Evolutionary conservation across 2,888 invertebrate genomes (phyloP), one percentile per base, ranked within the genome.

Genomic region (Leucophora obtusa): DNA sequence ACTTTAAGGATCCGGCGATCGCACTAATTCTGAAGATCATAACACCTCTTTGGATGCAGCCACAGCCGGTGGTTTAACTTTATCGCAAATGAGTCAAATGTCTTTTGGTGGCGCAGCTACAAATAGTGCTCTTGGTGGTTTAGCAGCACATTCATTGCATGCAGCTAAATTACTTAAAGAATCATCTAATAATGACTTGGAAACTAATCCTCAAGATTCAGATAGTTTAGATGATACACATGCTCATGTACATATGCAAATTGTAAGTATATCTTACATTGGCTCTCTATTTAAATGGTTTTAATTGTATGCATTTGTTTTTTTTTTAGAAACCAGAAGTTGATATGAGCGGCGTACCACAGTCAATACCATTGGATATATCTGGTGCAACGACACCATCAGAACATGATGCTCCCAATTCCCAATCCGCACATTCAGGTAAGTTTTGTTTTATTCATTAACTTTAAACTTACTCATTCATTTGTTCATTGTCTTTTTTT

Each of bases 141-240:
- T 87, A 51, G 86, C 90, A 50, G 87, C 86, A 11, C 89, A 90
- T 82, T 85, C 88, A 21, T 83, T 90, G 83, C 91, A 90, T 83
- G 84, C 87, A 79, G 83, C 86, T 53, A 90, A 90, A 85, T 86
- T 90, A 79, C 85, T 90, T 60, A 91, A 91, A 76, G 91, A 91
- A 82, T 90, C 91, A 14, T 85, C 90, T 15, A 91, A 89, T 84
- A 89, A 89, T 47, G 91, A 91, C 75, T 91, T 92, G 43, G 91
- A 92, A 77, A 88, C 88, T 59, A 91, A 91, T 79, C 90, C 92
- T 66, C 92, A 92, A 76, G 92, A 92, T 84, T 92, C 90, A 15
- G 93, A 93, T 85, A 92, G 91, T 84, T 91, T 92, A 80, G 91
- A 91, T 65, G 92, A 91, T 79, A 87, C 86, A 60, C 89, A 89